Evolutionary conservation across 2,888 invertebrate genomes (phyloP).

Genomic region (Andrena chrysosceles): DNA sequence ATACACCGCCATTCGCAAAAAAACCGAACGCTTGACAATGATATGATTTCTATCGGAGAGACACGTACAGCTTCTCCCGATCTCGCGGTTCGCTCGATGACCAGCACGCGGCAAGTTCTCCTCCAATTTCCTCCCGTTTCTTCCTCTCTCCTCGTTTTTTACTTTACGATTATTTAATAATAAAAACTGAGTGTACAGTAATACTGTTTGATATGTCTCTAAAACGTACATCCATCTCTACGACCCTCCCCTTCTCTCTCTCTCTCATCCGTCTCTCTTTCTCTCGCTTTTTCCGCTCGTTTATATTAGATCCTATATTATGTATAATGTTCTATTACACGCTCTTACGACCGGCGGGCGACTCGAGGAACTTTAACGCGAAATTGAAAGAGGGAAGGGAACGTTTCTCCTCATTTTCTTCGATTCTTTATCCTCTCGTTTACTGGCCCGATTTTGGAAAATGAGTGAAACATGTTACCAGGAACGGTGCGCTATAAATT

Average conservation of each 20-base stretch:
- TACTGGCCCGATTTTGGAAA: conserved; percentile 11
- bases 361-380: conserved; percentile 70
- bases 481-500: not conserved
- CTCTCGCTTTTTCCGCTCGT: conserved; percentile 32
- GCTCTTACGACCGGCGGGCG: conserved; percentile 74
- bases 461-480: not conserved
- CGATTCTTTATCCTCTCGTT: conserved; percentile 1
- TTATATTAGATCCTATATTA: conserved; percentile 72
- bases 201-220: conserved; percentile 84
- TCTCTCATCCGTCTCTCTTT: conserved; percentile 44
- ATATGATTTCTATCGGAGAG: conserved; percentile 74
- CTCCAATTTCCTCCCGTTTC: not conserved
- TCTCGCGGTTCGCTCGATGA: conserved; percentile 49
- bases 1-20: conserved; percentile 1
- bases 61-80: conserved; percentile 29
- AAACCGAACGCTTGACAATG: conserved; percentile 68
- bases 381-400: conserved; percentile 62
- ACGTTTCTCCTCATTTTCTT: not conserved
- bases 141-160: conserved; percentile 27
- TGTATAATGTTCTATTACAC: conserved; percentile 69
- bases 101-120: conserved; percentile 3
- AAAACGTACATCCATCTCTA: conserved; percentile 78
- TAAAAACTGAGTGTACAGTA: conserved; percentile 82
- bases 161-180: conserved; percentile 69
- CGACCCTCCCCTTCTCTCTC: conserved; percentile 29